Evolutionary conservation across 2,113 vertebrate species (phyloP).

Genomic region (Daboia siamensis): DNA sequence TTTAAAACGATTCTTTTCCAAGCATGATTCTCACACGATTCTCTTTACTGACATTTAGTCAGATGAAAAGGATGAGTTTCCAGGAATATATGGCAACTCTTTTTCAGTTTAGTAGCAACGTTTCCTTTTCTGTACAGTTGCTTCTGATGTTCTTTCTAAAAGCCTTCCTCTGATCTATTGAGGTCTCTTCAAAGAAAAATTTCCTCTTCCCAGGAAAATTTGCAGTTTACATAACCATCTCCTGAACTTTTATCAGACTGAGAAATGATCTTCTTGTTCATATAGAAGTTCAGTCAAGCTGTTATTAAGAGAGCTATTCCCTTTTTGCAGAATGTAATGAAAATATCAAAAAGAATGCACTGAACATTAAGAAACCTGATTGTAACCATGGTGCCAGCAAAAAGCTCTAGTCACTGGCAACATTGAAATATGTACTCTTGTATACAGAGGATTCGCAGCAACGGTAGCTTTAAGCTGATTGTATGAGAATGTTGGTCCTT

Average conservation of each 20-base stretch:
- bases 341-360: neutral
- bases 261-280: neutral
- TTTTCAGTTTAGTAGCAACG: neutral
- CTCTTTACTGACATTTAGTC: neutral
- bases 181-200: neutral
- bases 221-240: neutral
- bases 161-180: neutral
- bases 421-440: neutral
- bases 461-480: neutral
- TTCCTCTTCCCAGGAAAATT: neutral
- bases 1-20: neutral
- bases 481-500: neutral
- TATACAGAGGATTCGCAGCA: neutral
- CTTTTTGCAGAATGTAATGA: neutral
- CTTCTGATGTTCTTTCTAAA: neutral
- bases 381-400: neutral
- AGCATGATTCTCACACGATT: neutral
- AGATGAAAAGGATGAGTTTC: neutral
- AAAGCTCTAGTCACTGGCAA: neutral
- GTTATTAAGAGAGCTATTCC: neutral
- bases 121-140: neutral
- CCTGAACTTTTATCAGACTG: neutral
- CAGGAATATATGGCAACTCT: neutral
- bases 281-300: neutral
- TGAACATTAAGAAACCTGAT: neutral